These are phyloP conservation scores for Pegoplata infirma DNA, from an alignment of 2,888 invertebrate species.

Conservation along the genomic window DNA sequence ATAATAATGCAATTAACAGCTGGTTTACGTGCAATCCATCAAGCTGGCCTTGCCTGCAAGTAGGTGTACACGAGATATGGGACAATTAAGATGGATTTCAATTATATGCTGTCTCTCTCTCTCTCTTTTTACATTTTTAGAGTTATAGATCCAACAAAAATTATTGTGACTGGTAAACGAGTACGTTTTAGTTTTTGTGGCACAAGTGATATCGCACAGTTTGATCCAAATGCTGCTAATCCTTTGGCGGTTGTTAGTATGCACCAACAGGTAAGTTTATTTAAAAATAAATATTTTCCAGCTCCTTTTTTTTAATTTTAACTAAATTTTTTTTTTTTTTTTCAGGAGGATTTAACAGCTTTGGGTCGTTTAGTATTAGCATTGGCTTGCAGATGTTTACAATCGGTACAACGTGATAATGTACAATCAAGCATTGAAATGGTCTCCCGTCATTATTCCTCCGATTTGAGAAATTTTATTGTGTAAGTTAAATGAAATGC, in stretches of 20 bases:
- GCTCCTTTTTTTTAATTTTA: neutral
- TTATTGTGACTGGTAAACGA: conserved; percentile 88
- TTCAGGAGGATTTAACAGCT: conserved; percentile 90
- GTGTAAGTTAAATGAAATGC: conserved; percentile 86
- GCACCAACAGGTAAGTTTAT: conserved; percentile 81
- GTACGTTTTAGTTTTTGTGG: conserved; percentile 90
- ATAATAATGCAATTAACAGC: conserved; percentile 97
- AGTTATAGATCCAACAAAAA: conserved; percentile 94
- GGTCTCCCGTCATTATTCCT: conserved; percentile 92
- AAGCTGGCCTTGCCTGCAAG: conserved; percentile 83
- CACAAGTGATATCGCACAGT: conserved; percentile 88
- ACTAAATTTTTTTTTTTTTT: neutral
- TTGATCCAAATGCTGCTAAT: conserved; percentile 84
- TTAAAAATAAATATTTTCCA: neutral
- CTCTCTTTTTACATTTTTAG: conserved; percentile 76
- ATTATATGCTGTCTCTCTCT: conserved; percentile 33
- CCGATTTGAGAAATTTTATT: conserved; percentile 95
- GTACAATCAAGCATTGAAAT: conserved; percentile 92
- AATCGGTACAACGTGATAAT: conserved; percentile 92
- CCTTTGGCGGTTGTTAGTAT: conserved; percentile 84
- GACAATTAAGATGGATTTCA: conserved; percentile 11
- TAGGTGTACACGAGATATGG: conserved; percentile 68
- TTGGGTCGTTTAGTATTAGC: conserved; percentile 94
- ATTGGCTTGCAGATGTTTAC: conserved; percentile 94
- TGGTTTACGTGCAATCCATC: conserved; percentile 94